Conservation (phyloP, 2,113 vertebrate species). For the Rhadina sibilatrix region DNA sequence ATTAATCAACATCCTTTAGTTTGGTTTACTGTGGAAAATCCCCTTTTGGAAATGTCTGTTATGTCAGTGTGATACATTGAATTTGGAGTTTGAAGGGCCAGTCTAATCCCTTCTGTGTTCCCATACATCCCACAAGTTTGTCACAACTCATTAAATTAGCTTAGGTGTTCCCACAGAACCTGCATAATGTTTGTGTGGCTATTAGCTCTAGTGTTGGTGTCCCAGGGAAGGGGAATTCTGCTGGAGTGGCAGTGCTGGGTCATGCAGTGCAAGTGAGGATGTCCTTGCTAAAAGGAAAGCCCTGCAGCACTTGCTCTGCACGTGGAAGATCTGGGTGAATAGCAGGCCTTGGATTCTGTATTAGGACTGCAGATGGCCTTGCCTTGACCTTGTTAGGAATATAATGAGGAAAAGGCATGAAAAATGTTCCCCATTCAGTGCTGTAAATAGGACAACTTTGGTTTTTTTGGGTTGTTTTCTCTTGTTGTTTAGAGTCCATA, state of each 20-base stretch:
- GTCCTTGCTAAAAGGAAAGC: not conserved
- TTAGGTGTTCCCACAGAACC: not conserved
- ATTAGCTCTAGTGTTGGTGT: not conserved
- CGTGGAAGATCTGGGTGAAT: slow-evolving; percentile 26
- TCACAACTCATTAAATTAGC: not conserved
- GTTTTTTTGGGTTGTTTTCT: not conserved
- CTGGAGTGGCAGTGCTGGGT: slow-evolving; percentile 33
- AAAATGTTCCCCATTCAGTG: not conserved
- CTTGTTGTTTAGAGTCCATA: not conserved
- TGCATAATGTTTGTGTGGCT: not conserved
- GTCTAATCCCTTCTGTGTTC: not conserved
- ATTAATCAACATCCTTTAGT: not conserved
- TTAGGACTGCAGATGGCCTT: slow-evolving; percentile 32
- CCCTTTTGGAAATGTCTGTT: not conserved
- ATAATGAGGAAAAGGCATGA: not conserved
- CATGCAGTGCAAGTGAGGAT: not conserved
- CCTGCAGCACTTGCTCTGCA: not conserved
- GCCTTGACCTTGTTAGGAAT: not conserved
- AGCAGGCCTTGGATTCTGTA: not conserved
- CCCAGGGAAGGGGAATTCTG: not conserved
- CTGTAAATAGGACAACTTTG: not conserved
- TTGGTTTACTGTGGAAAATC: not conserved
- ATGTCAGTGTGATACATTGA: not conserved
- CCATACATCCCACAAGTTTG: not conserved
- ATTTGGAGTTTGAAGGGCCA: not conserved